Evolutionary conservation across 92 coral and sea anemone genomes (phyloP), one percentile per base, ranked within the genome.

Genomic region (Palythoa caribaeorum): DNA sequence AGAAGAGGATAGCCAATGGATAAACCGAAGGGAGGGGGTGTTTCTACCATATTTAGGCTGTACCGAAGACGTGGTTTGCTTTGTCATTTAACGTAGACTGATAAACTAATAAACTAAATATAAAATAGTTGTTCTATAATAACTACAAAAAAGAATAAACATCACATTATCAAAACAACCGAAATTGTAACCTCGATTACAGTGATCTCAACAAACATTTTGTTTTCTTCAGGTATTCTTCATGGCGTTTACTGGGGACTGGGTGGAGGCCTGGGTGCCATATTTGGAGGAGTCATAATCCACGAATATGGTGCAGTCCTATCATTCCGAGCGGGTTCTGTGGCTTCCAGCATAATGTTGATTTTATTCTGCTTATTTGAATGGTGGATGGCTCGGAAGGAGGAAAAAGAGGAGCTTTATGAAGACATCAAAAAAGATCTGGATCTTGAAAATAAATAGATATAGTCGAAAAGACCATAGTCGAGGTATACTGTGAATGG

Each of bases 241-340:
- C 98, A 94, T 78, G 98, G 98, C 20, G 91, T 94, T 19, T 95
- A 94, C 80, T 94, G 95, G 95, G 98, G 98, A 71, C 96, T 95
- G 16, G 98, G 98, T 9, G 98, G 98, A 87, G 98, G 98, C 12
- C 91, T 95, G 86, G 98, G 98, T 39, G 98, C 98, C 55, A 94
- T 94, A 84, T 77, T 94, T 9, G 96, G 98, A 2, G 98, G 98
- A 6, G 93, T 90, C 3, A 79, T 93, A 9, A 95, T 95, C 71
- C 94, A 95, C 48, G 83, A 87, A 51, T 95, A 91, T 54, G 98
- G 98, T 16, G 94, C 94, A 35, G 92, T 93, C 72, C 93, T 88
- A 9, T 93, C 96, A 76, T 95, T 95, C 92, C 93, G 92, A 17
- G 85, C 75, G 60, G 85, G 85, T 1, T 80, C 62, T 37, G 48